Base-by-base conservation (phyloP, 2,797 vertebrate genomes). In the Sus cebifrons region DNA sequence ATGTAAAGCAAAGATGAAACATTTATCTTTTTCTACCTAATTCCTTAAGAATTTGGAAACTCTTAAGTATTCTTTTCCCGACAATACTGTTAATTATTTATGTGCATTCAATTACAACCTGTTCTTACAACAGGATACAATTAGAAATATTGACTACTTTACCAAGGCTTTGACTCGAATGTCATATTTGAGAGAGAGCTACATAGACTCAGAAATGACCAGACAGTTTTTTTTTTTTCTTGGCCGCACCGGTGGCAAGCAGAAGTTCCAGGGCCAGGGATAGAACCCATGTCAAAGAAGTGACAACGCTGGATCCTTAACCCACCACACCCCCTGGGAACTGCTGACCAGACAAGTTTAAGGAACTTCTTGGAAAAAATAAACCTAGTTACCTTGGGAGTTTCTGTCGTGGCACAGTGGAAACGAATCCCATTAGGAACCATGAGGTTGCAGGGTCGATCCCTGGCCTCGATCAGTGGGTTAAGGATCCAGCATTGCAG, bases 21-120 rank as follows among this genome's bases (percentile, higher is more conserved):
- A 56, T 14, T 78, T 56, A 36, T 36, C 54, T 36, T 79, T 79
- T 79, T n/a, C 29, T 56, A 78, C 52, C 18, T 79, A 54, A 36
- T 79, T 52, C 54, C 54, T 23, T n/a, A 54, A 58, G 77, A 79
- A 79, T 36, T 79, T 36, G 6, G n/a, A 8, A 58, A 36, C 54
- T 58, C n/a, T 78, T 78, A 79, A 79, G 14, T 79, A 79, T 79
- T 79, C 73, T 79, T 79, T 58, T 79, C 77, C 77, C 58, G n/a
- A 79, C 20, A 36, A 29, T 58, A 36, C 13, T 36, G 54, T 29
- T 52, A 74, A 13, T 78, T 78, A 58, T 25, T 79, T 58, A 36
- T 13, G 23, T 78, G 77, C 36, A 58, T 79, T 79, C 77, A 79
- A 11, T 58, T n/a, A 58, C n/a, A 58, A 58, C 54, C 12, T 79